phyloP scores from a whole-genome alignment of 2,113 vertebrate species.

The Trematomus loennbergii region DNA sequence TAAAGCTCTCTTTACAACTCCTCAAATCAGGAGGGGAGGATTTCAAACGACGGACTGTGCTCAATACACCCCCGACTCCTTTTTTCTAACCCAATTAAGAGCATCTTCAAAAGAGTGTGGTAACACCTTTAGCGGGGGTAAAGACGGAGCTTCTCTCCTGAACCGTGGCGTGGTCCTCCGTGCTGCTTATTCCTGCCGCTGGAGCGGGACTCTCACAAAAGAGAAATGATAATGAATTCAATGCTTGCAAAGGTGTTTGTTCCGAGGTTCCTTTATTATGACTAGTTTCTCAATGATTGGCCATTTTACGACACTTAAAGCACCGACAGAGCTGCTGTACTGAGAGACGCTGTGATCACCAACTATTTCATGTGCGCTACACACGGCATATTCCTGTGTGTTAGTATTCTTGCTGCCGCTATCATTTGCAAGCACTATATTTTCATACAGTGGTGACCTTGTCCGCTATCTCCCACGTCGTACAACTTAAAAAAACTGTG shows the following conservation, averaged over 20 bases:
- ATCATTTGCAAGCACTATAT: too few species aligned
- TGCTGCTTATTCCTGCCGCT: conserved; percentile 24
- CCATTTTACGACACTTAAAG: too few species aligned
- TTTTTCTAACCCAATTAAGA: conserved; percentile 73
- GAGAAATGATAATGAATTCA: conserved; percentile 32
- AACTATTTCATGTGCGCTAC: too few species aligned
- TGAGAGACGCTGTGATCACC: too few species aligned
- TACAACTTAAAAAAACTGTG: too few species aligned
- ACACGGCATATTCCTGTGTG: too few species aligned
- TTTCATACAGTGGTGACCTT: too few species aligned
- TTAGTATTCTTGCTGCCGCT: too few species aligned
- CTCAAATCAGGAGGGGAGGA: conserved; percentile 60
- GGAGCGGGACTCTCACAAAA: neutral
- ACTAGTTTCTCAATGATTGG: too few species aligned
- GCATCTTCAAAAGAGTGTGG: conserved; percentile 73
- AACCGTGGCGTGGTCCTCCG: conserved; percentile 17
- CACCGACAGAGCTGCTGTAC: too few species aligned
- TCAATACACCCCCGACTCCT: conserved; percentile 17
- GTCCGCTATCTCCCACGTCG: too few species aligned
- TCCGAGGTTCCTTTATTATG: neutral
- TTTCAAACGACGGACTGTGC: conserved; percentile 62
- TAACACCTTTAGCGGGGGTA: conserved; percentile 71
- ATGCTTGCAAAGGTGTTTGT: conserved; percentile 4
- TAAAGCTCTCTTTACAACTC: conserved; percentile 74
- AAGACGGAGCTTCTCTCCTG: conserved; percentile 61